phyloP scores from a whole-genome alignment of 1,140 invertebrate species.

The Zaprionus gabonicus region DNA sequence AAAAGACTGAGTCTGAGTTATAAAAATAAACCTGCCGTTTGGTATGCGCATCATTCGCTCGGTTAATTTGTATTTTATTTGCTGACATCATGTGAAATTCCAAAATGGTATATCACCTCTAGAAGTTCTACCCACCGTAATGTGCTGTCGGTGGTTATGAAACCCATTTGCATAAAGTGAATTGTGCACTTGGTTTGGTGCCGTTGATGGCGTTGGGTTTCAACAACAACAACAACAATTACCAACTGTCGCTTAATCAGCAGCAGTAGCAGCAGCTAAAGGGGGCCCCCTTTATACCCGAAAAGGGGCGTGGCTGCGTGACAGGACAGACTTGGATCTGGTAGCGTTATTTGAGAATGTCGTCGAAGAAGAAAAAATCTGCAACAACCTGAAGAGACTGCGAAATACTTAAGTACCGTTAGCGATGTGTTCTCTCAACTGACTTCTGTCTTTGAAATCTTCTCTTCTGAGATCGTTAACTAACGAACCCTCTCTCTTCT shows the following conservation, averaged over 20 bases:
- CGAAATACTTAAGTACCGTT: constrained; percentile 1
- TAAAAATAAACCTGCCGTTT: constrained; percentile 7
- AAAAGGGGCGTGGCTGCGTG: constrained; percentile 5
- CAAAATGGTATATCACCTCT: constrained; percentile 59
- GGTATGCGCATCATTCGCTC: constrained; percentile 40
- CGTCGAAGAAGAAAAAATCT: background rate
- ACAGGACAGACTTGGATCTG: background rate
- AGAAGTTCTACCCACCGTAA: constrained; percentile 15
- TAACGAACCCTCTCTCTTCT: background rate
- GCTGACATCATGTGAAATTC: constrained; percentile 78
- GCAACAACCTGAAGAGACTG: background rate
- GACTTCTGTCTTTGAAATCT: background rate
- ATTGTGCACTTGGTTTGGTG: constrained; percentile 28
- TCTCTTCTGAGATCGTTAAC: constrained; percentile 17
- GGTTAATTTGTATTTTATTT: constrained; percentile 62
- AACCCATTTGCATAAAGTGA: constrained; percentile 66
- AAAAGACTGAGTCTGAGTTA: background rate
- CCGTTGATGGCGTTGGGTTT: constrained; percentile 21
- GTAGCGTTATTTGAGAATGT: background rate
- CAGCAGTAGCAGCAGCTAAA: background rate
- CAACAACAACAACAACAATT: constrained; percentile 13
- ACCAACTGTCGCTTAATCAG: constrained; percentile 12
- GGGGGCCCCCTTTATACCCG: too few species aligned
- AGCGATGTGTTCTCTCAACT: background rate
- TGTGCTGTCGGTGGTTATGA: constrained; percentile 1